Evolutionary conservation across 2,113 vertebrate genomes (phyloP), one percentile per base, ranked within the genome.

Genomic region (Phalacrocorax aristotelis): DNA sequence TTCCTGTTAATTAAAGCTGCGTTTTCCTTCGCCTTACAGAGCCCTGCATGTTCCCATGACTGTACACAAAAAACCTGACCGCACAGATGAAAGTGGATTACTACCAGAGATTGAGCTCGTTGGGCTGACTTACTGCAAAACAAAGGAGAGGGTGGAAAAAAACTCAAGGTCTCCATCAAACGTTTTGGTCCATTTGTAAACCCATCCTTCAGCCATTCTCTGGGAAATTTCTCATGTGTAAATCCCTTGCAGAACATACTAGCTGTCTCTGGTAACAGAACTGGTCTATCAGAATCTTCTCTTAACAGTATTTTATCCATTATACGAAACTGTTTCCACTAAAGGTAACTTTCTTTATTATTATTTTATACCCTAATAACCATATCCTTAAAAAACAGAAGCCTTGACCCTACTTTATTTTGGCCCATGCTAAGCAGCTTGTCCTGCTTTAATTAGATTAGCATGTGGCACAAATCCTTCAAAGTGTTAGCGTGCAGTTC

Each of bases 31-130:
- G 26, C 19, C 40, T 48, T 52, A 52, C 26, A 60, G 42, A 77
- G 40, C 17, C 65, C 48, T 36, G 3, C 10, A 13, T 3, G 9
- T 23, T 46, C 55, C 27, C 10, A 4, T 0, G 0, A 4, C 42
- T 48, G 32, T 15, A 64, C 79, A 85, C 21, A 85, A 44, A 42
- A 86, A 72, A 57, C 11, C 4, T 8, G 21, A 16, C 15, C 2
- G 2, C 22, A 29, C 29, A 58, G 70, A 83, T 34, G 20, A 20
- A 60, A 81, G 48, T 5, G 0, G 13, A 66, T 51, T 38, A 51
- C 11, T 46, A 30, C 17, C 27, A 40, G 21, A 15, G 13, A 71
- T 19, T 23, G 44, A 61, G 51, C 20, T 34, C 64, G 30, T 1
- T 0, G 3, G 5, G n/a, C n/a, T 5, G 7, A 60, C 44, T 18